These are phyloP conservation scores for Oreochromis spilurus DNA, from an alignment of 2,113 vertebrate genomes.

Conservation along the genomic window DNA sequence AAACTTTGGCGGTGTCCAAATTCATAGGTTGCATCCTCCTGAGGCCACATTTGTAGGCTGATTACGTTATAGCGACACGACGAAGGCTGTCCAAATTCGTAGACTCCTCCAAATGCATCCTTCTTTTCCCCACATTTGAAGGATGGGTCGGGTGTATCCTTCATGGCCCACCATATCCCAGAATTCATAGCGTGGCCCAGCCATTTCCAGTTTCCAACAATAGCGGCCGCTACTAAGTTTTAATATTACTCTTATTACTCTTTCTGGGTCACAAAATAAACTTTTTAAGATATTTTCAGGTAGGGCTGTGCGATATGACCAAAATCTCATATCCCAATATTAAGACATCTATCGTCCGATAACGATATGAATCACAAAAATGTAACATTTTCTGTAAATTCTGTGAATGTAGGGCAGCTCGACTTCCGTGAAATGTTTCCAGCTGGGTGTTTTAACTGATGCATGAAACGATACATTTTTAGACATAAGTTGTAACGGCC, in stretches of 20 bases:
- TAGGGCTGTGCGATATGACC: too few relatives aligned
- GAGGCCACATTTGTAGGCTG: background rate
- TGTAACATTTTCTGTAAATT: too few relatives aligned
- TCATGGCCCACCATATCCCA: background rate
- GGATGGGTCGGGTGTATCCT: background rate
- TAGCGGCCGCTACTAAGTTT: background rate
- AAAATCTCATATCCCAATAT: too few relatives aligned
- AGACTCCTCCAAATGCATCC: accelerated
- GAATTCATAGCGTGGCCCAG: background rate
- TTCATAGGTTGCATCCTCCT: background rate
- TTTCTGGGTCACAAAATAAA: background rate
- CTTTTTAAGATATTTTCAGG: background rate
- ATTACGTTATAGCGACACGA: accelerated
- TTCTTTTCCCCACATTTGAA: background rate
- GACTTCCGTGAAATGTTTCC: too few relatives aligned
- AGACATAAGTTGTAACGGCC: too few relatives aligned
- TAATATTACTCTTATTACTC: background rate
- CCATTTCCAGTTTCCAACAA: background rate
- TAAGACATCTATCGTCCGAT: too few relatives aligned
- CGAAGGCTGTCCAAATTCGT: background rate
- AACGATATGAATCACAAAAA: too few relatives aligned
- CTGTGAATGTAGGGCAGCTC: too few relatives aligned
- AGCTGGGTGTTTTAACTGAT: too few relatives aligned
- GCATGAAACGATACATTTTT: too few relatives aligned
- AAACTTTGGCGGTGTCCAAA: background rate